phyloP scores from a whole-genome alignment of 2,113 vertebrate species.

The Pungitius pungitius region DNA sequence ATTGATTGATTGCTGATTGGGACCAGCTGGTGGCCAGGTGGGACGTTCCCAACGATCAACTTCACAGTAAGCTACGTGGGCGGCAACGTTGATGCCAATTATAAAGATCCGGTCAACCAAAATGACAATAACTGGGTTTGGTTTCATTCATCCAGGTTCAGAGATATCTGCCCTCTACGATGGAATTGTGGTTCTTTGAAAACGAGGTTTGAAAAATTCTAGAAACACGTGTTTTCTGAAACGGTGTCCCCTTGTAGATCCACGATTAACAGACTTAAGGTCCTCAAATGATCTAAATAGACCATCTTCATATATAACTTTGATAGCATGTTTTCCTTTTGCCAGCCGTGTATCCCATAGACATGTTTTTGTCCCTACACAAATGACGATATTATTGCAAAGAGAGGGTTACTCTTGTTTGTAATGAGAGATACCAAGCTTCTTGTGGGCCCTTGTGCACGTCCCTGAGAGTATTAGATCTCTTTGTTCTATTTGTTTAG shows the following conservation, averaged over 20 bases:
- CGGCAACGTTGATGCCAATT: neutral
- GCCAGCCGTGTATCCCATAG: too few relatives aligned
- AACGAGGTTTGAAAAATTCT: neutral
- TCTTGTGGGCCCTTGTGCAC: too few relatives aligned
- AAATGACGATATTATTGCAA: too few relatives aligned
- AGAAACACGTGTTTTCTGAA: neutral
- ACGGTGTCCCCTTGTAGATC: neutral
- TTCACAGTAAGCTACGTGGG: neutral
- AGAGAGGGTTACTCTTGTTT: too few relatives aligned
- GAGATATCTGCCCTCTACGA: neutral
- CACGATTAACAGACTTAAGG: neutral
- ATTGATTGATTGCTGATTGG: neutral
- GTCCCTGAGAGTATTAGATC: too few relatives aligned
- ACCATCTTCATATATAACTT: too few relatives aligned
- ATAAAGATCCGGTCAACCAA: neutral
- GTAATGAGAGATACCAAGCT: too few relatives aligned
- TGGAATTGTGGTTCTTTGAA: neutral
- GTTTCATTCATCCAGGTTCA: neutral
- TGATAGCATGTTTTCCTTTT: too few relatives aligned
- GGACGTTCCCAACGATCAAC: neutral
- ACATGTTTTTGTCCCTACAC: too few relatives aligned
- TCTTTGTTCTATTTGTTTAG: too few relatives aligned
- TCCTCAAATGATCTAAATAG: too few relatives aligned
- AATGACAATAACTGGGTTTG: neutral
- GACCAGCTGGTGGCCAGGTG: slow-evolving; percentile 1